Evolutionary conservation across 2,797 vertebrate species (phyloP).

Genomic region (Buphagus erythrorhynchus): DNA sequence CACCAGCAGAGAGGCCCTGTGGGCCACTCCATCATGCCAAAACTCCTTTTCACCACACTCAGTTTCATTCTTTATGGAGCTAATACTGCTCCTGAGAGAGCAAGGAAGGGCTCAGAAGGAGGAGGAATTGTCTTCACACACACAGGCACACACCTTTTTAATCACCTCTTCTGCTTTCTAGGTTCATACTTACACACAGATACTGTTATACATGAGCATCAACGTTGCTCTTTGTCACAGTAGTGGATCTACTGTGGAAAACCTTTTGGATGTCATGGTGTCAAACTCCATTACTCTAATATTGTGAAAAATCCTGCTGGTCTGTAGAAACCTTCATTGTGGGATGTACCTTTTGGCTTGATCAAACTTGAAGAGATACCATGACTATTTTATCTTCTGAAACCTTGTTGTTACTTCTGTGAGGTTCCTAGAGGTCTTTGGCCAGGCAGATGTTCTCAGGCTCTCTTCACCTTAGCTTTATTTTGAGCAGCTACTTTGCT

Average conservation of each 20-base stretch:
- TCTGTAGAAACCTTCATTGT: background rate
- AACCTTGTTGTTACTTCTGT: background rate
- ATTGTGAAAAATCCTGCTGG: background rate
- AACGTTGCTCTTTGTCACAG: background rate
- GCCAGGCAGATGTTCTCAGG: background rate
- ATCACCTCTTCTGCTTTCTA: background rate
- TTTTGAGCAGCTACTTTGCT: background rate
- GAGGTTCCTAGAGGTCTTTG: background rate
- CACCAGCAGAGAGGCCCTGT: accelerated
- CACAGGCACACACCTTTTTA: background rate
- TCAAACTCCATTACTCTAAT: background rate
- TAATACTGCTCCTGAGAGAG: background rate
- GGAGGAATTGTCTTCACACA: background rate
- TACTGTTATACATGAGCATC: accelerated
- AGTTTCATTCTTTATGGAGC: background rate
- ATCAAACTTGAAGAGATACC: background rate
- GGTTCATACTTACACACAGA: background rate
- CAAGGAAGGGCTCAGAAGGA: background rate
- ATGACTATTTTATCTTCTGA: background rate
- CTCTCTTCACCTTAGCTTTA: background rate
- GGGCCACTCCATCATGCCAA: background rate
- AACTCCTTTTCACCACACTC: background rate
- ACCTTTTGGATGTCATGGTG: background rate
- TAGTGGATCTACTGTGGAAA: background rate
- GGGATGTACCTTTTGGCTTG: background rate